A percentile compares a stretch with the other conserved stretches of the same genome.
Conservation (phyloP, 1,140 invertebrate genomes). For the Helicorthomorpha holstii region DNA sequence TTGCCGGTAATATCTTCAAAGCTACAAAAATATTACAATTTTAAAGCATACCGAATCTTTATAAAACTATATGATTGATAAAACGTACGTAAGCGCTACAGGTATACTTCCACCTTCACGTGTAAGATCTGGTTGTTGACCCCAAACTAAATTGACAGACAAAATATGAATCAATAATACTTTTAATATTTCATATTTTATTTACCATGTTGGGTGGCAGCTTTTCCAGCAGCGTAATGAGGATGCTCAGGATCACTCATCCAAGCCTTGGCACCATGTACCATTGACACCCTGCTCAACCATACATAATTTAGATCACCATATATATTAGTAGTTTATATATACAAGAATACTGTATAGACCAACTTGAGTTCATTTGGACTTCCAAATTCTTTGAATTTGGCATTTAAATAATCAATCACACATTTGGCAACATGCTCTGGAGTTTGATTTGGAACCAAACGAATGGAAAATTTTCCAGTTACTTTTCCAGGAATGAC, state of each 20-base stretch:
- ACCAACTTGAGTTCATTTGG: conserved; percentile 69
- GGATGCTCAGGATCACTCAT: conserved; percentile 77
- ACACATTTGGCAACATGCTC: conserved; percentile 55
- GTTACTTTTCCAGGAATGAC: conserved; percentile 88
- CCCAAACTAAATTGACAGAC: conserved; percentile 44
- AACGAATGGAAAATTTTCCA: conserved; percentile 89
- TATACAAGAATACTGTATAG: background rate
- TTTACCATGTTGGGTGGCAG: conserved; percentile 54
- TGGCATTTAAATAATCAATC: conserved; percentile 47
- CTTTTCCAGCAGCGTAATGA: conserved; percentile 73
- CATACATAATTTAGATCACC: conserved; percentile 5
- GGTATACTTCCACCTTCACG: conserved; percentile 93
- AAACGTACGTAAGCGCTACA: conserved; percentile 80
- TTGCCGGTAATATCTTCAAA: conserved; percentile 75
- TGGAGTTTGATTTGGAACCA: conserved; percentile 81
- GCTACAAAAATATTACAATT: conserved; percentile 10
- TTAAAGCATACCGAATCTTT: conserved; percentile 33
- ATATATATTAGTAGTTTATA: background rate
- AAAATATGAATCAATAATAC: background rate
- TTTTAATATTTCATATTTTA: background rate
- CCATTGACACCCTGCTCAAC: conserved; percentile 34
- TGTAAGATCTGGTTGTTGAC: conserved; percentile 82
- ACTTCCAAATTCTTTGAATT: conserved; percentile 48
- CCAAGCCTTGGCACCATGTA: conserved; percentile 74
- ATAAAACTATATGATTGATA: too few relatives aligned